Conservation (phyloP, 2,113 vertebrate species). For the Ariopsis seemanni region DNA sequence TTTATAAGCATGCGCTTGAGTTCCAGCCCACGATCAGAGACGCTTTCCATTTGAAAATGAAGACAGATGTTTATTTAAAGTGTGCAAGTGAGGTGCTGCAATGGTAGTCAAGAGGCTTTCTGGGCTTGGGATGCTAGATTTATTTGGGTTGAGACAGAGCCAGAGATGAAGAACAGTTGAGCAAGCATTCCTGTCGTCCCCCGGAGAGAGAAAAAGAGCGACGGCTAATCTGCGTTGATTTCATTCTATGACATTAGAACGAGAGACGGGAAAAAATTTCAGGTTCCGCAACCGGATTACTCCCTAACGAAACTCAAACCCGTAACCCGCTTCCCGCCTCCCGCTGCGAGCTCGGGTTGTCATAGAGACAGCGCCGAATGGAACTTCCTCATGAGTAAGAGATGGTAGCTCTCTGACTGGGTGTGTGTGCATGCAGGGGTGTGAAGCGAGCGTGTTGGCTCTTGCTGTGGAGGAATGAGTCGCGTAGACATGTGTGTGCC, state of each 20-base stretch:
- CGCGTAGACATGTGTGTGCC: conserved; percentile 20
- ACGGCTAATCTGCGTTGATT: conserved; percentile 10
- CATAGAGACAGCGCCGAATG: conserved; percentile 57
- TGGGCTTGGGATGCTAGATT: conserved; percentile 34
- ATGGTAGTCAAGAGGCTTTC: conserved; percentile 22
- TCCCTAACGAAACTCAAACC: not conserved
- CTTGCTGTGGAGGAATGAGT: conserved; percentile 50
- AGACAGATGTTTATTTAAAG: conserved; percentile 41
- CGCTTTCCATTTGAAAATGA: conserved; percentile 24
- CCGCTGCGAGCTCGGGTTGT: conserved; percentile 56
- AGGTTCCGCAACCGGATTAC: not conserved
- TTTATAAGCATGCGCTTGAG: not conserved
- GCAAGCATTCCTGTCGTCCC: conserved; percentile 38
- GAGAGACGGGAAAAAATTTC: conserved; percentile 34
- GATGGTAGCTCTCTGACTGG: conserved; percentile 45
- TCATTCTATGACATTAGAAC: conserved; percentile 12
- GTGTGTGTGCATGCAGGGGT: conserved; percentile 41
- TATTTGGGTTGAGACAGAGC: conserved; percentile 47
- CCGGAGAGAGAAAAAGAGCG: conserved; percentile 14
- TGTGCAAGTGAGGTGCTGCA: not conserved
- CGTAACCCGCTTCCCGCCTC: conserved; percentile 29
- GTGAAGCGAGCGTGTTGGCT: conserved; percentile 40
- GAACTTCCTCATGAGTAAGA: conserved; percentile 67
- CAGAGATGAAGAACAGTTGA: conserved; percentile 34
- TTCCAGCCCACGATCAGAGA: conserved; percentile 9